Conservation (phyloP, 1,140 invertebrate species). For the Heterodera schachtii region DNA sequence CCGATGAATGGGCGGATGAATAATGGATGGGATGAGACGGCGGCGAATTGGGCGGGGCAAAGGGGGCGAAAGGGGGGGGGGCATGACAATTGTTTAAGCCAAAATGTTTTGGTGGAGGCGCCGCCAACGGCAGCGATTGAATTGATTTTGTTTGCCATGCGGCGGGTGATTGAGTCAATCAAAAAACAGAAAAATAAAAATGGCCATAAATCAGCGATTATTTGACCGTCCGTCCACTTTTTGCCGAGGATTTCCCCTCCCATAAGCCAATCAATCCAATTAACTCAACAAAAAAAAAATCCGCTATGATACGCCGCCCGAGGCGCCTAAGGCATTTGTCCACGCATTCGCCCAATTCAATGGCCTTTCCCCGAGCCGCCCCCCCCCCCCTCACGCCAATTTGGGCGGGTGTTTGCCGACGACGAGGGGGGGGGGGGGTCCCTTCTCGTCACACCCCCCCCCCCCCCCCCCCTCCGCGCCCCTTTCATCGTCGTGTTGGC, state of each 20-base stretch:
- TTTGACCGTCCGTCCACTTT: too few relatives aligned
- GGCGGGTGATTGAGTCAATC: too few relatives aligned
- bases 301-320: neutral
- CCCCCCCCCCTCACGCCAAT: neutral
- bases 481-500: neutral
- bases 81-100: neutral
- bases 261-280: neutral
- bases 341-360: neutral
- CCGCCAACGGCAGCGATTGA: neutral
- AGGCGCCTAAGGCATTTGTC: neutral
- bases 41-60: neutral
- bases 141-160: neutral
- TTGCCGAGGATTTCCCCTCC: too few relatives aligned
- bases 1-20: neutral
- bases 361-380: neutral
- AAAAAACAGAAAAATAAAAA: too few relatives aligned
- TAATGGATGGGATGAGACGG: neutral
- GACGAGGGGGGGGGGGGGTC: neutral
- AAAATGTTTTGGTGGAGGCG: neutral
- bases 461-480: too few relatives aligned
- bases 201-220: neutral
- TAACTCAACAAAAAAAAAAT: neutral
- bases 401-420: neutral
- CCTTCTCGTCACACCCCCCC: too few relatives aligned
- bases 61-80: too few relatives aligned